Conservation (phyloP, 2,113 vertebrate species). For the Saccopteryx bilineata region DNA sequence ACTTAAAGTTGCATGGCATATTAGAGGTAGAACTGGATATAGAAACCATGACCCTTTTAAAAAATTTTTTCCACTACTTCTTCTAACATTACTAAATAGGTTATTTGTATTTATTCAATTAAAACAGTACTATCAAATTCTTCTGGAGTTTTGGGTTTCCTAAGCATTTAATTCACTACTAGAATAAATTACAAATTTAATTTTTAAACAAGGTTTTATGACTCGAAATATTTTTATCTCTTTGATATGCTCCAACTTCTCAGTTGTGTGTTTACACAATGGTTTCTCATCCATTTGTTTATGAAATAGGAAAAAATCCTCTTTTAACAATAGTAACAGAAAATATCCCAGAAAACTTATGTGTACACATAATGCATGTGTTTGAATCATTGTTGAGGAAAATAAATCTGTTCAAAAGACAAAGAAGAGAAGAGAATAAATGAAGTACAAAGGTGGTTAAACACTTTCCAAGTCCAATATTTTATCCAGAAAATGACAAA, state of each 20-base stretch:
- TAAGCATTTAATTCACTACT: neutral
- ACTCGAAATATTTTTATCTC: neutral
- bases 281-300: neutral
- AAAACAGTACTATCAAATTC: neutral
- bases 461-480: neutral
- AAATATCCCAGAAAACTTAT: neutral
- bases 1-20: neutral
- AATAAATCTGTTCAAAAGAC: neutral
- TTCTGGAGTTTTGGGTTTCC: neutral
- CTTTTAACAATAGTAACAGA: neutral
- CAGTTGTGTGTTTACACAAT: neutral
- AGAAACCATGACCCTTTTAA: neutral
- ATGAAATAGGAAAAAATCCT: neutral
- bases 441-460: neutral
- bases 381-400: neutral
- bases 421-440: neutral
- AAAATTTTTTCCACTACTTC: neutral
- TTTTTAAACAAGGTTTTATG: neutral
- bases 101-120: neutral
- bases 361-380: neutral
- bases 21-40: neutral
- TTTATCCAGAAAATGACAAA: neutral
- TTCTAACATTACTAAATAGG: neutral
- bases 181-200: neutral
- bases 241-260: neutral